A percentile compares a stretch with the other conserved stretches of the same genome.
Conservation (phyloP, 2,113 vertebrate genomes). For the Neodon shergylaensis region DNA sequence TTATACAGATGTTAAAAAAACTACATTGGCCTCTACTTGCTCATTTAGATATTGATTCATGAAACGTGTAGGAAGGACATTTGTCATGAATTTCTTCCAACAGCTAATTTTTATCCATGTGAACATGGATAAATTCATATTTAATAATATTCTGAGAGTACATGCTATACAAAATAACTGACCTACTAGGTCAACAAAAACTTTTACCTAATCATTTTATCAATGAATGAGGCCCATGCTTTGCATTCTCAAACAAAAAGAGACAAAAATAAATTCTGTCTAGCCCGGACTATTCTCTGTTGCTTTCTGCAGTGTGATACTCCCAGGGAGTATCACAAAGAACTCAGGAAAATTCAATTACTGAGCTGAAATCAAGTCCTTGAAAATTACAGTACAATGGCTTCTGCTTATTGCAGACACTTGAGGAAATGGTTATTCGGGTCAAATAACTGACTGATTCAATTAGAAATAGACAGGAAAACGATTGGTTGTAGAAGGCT, state of each 20-base stretch:
- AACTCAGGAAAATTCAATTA: slow-evolving; percentile 70
- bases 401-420: slow-evolving; percentile 61
- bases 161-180: slow-evolving; percentile 33
- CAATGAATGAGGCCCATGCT: slow-evolving; percentile 26
- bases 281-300: background rate
- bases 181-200: slow-evolving; percentile 2
- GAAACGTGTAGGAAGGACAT: background rate
- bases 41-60: slow-evolving; percentile 19
- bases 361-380: slow-evolving; percentile 62
- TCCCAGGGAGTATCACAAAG: slow-evolving; percentile 33
- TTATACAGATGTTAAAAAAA: slow-evolving; percentile 38
- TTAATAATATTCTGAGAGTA: slow-evolving; percentile 19
- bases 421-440: slow-evolving; percentile 71
- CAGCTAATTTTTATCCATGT: slow-evolving; percentile 9
- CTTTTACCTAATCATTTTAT: slow-evolving; percentile 51
- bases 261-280: slow-evolving; percentile 49
- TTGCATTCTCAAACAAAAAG: slow-evolving; percentile 28
- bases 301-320: background rate
- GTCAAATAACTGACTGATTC: slow-evolving; percentile 68
- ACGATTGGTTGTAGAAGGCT: slow-evolving; percentile 44
- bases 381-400: slow-evolving; percentile 63
- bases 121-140: background rate
- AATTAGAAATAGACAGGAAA: slow-evolving; percentile 71
- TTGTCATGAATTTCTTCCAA: background rate
- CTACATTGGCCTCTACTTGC: background rate